Evolutionary conservation across 37 sponge, comb jelly and placozoan genomes (phyloP), one percentile per base, ranked within the genome.

Genomic region (Halisarca cf. caerulea): DNA sequence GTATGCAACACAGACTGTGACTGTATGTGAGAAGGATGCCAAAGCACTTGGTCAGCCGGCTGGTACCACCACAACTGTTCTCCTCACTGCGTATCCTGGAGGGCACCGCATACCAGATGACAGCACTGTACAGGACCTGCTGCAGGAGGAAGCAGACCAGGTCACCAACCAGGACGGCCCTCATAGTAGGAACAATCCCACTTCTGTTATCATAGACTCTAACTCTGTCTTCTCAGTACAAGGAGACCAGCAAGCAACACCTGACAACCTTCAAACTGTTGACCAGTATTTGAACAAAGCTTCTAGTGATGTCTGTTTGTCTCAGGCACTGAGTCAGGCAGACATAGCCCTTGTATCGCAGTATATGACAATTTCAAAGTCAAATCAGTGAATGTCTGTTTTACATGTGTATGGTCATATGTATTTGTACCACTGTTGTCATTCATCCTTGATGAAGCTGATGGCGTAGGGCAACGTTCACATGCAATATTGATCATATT

Each of bases 1-100:
- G 80, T 92, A 92, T 62, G 92, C 92, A 43, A 92, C 92, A 45
- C 92, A 92, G 58, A 88, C 89, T 7, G 92, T 92, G 2, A 92
- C 92, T 21, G 92, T 92, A 14, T 86, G 88, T 0, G 92, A 86
- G 3, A 73, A 80, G 45, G 92, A 92, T 47, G 86, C 92, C 83
- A 88, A 92, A 57, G 92, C 92, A 23, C 73, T 92, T 36, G 89
- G 92, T 14, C 92, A 92, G 80, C 92, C 92, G 0, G 89, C 88
- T 0, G 92, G 92, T 33, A 85, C 92, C 39, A 92, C 92, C 51
- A 92, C 92, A 14, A 92, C 92, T 32, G 92, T 92, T 17, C 87
- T 92, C 34, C 92, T 92, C 42, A 92, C 92, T 0, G 92, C 92
- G 38, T 92, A 92, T 70, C 92, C 92, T 2, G 89, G 92, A 15